Base-by-base conservation (phyloP, 1,140 invertebrate genomes). In the Microplitis mediator region DNA sequence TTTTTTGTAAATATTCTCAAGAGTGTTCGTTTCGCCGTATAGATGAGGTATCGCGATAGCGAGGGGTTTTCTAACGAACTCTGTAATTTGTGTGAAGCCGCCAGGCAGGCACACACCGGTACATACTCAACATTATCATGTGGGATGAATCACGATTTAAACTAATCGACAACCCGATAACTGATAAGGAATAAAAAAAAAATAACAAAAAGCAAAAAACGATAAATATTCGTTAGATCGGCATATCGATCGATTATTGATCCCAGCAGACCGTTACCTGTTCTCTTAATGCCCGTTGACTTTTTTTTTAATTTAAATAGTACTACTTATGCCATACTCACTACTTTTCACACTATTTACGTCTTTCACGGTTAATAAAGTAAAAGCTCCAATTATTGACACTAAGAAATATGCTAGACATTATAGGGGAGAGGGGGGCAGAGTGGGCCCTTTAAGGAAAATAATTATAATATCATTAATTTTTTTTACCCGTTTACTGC, bases 31-130 rank as follows among this genome's bases (percentile, higher is more conserved):
- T 16, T 52, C 60, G 70, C 61, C 11, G 74, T 72, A 68, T 67
- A 73, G 71, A 75, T 75, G 32, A 62, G 62, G 50, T 50, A 73
- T 71, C 69, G 39, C 34, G 71, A 75, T 75, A 73, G 69, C 39
- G 11, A 68, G 61, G 74, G 36, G 60, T 50, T 73, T 75, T 75
- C 71, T 75, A 75, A 75, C 74, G 69, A 75, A 75, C 67, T 75
- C 71, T 73, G 71, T 75, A 75, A 75, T 75, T 75, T 75, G 74
- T 73, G 71, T 65, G 56, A 60, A 67, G 63, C 74, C 74, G 74
- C 69, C 69, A 50, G 66, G 65, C 74, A 58, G 51, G 32, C 60
- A 39, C 69, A 69, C 52, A 68, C 52, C 56, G 45, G 66, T 51
- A 60, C 31, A 67, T 56, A 66, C 31, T 9, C 63, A 14, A 58